A percentile compares a stretch with the other conserved stretches of the same genome.
These are phyloP conservation scores for Aricia artaxerxes DNA, from an alignment of 2,888 invertebrate genomes.

Conservation along the genomic window DNA sequence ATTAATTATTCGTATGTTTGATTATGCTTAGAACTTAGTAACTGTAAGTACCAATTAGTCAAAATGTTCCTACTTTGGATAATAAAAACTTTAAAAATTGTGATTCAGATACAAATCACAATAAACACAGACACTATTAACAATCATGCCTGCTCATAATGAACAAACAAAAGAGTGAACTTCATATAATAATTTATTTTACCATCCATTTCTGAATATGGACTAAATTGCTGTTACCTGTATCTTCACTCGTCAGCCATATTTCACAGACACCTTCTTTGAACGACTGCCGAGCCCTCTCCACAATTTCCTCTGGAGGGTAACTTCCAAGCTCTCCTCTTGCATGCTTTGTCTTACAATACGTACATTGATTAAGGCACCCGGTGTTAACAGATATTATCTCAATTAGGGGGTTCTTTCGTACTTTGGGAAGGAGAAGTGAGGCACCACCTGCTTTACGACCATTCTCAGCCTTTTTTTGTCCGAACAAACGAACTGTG, in stretches of 20 bases:
- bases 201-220: background rate
- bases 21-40: too few species aligned
- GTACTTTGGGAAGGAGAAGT: slow-evolving; percentile 93
- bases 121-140: too few species aligned
- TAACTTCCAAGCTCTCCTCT: slow-evolving; percentile 98
- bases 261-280: slow-evolving; percentile 96
- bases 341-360: slow-evolving; percentile 99
- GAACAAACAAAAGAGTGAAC: too few species aligned
- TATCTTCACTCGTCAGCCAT: slow-evolving; percentile 99
- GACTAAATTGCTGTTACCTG: slow-evolving; percentile 78
- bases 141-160: too few species aligned
- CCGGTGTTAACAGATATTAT: slow-evolving; percentile 98
- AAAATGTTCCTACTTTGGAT: too few species aligned
- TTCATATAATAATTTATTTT: too few species aligned
- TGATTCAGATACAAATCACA: too few species aligned
- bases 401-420: slow-evolving; percentile 97
- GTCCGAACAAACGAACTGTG: slow-evolving; percentile 86
- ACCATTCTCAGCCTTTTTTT: slow-evolving; percentile 89
- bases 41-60: too few species aligned
- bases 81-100: too few species aligned
- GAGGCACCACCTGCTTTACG: slow-evolving; percentile 93
- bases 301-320: slow-evolving; percentile 92
- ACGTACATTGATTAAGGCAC: slow-evolving; percentile 98
- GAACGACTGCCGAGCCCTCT: slow-evolving; percentile 92
- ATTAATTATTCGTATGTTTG: too few species aligned